Evolutionary conservation across 2,113 vertebrate genomes (phyloP), one percentile per base, ranked within the genome.

Genomic region (Trogon melanurus): DNA sequence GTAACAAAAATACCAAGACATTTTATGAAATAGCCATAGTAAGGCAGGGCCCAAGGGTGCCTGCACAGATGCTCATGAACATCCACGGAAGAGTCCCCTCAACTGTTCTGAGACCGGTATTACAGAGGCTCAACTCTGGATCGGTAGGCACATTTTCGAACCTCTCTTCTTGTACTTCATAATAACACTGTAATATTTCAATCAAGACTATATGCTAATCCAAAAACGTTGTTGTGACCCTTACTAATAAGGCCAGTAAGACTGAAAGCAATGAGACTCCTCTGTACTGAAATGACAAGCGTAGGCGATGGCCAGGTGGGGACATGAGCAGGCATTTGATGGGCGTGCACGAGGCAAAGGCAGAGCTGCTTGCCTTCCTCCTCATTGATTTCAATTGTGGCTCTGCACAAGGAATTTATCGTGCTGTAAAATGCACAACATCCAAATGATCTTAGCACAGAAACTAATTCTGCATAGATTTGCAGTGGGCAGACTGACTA

Each of bases 281-380:
- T 18, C n/a, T 11, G 53, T 15, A 25, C 20, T 22, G 36, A 65
- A 71, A 13, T 1, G 53, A 41, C 30, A 45, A 32, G 45, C 7
- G 5, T 15, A 65, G 38, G 69, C 2, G 0, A 21, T 51, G 6
- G 4, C 0, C 1, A 73, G 15, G 9, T 32, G 32, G 54, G 41
- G 64, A 62, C 19, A 1, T 2, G n/a, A 53, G 32, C 17, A n/a
- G 45, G 32, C 50, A 2, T 30, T 70, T 34, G 14, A 5, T 2
- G 22, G 50, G 21, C 1, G 1, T 1, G 2, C 10, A 10, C 47
- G 13, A 34, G 51, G 80, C 61, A 56, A 50, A 50, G 47, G 62
- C 44, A 8, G 10, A 25, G 25, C 34, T 6, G 1, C 45, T 74
- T 30, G 51, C 61, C 65, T 70, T 73, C 13, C 22, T 16, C 47